Evolutionary conservation across 2,797 vertebrate genomes (phyloP).

Genomic region (Petrocephalus schoutedeni): DNA sequence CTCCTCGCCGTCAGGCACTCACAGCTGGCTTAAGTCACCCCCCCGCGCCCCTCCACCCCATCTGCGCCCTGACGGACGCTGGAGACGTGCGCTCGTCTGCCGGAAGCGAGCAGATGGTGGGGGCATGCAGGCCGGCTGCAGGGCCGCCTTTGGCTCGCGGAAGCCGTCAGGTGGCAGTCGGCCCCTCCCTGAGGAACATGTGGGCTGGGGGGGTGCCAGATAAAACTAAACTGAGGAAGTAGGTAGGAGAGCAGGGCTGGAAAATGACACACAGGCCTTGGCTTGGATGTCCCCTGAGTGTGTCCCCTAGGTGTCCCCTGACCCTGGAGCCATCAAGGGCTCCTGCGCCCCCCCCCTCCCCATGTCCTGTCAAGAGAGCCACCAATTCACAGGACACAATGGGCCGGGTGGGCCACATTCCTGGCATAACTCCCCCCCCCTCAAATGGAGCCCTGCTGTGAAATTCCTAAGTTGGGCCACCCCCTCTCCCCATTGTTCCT

Average conservation of each 20-base stretch:
- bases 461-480: conserved; percentile 62
- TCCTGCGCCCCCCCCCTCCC: background rate
- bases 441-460: conserved; percentile 45
- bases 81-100: background rate
- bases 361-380: background rate
- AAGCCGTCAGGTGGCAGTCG: background rate
- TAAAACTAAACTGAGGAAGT: background rate
- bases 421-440: conserved; percentile 28
- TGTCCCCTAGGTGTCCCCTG: background rate
- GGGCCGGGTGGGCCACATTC: conserved; percentile 42
- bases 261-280: background rate
- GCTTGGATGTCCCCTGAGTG: background rate
- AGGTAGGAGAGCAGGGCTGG: background rate
- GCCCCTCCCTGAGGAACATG: background rate
- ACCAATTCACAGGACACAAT: conserved; percentile 8
- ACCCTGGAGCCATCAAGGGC: background rate
- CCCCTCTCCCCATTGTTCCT: conserved; percentile 50
- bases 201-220: background rate
- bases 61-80: background rate
- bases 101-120: background rate
- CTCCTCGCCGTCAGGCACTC: background rate
- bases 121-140: background rate
- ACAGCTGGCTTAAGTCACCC: background rate
- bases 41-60: background rate
- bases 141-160: background rate